A percentile compares a stretch with the other conserved stretches of the same genome.
These are phyloP conservation scores for Hirtodrosophila trivittata DNA, from an alignment of 2,888 invertebrate genomes.

Conservation along the genomic window DNA sequence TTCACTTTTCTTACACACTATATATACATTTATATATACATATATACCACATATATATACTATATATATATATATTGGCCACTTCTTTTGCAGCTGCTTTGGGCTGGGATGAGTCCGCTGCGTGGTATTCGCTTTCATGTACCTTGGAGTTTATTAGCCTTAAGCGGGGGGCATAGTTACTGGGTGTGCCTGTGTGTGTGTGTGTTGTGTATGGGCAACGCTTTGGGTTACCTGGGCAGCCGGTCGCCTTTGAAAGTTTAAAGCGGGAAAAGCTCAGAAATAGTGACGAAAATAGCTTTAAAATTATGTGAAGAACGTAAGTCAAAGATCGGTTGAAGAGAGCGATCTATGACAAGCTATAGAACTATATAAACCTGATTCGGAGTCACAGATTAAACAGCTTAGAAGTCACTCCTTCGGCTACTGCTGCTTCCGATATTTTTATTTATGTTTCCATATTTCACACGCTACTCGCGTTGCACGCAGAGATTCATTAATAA, in stretches of 20 bases:
- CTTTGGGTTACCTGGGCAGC: constrained; percentile 59
- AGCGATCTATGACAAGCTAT: too few species aligned
- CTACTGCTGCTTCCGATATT: neutral
- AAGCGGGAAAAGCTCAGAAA: constrained; percentile 32
- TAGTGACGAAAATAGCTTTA: neutral
- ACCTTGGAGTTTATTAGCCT: constrained; percentile 70
- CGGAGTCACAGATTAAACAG: neutral
- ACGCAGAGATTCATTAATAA: constrained; percentile 47
- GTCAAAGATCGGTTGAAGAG: too few species aligned
- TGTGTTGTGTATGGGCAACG: constrained; percentile 25
- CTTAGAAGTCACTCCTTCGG: neutral
- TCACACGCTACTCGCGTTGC: constrained; percentile 56
- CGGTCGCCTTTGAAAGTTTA: constrained; percentile 45
- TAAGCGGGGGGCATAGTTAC: constrained; percentile 49
- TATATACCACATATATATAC: constrained; percentile 44
- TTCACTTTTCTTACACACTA: constrained; percentile 23
- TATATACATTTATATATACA: constrained; percentile 42
- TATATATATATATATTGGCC: constrained; percentile 12
- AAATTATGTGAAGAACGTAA: too few species aligned
- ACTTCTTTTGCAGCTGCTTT: constrained; percentile 10
- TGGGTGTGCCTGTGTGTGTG: neutral
- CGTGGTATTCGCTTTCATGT: constrained; percentile 74
- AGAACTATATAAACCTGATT: too few species aligned
- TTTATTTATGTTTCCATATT: constrained; percentile 30
- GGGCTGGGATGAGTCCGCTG: constrained; percentile 53